Evolutionary conservation across 2,113 vertebrate species (phyloP), one percentile per base, ranked within the genome.

Genomic region (Plotosus lineatus): DNA sequence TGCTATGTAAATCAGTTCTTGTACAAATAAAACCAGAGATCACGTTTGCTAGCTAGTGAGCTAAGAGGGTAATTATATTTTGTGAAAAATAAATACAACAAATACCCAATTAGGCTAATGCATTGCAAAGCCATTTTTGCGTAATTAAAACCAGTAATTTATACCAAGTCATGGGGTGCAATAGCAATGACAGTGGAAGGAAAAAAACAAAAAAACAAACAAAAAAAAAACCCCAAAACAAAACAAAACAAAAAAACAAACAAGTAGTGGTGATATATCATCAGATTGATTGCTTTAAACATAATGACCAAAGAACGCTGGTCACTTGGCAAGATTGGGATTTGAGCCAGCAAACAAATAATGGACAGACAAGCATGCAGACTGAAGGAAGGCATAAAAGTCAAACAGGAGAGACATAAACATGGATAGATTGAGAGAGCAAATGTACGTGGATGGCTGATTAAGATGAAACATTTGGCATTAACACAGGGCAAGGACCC

Each of bases 391-490:
- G 48, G 71, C n/a, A 21, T 36, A 33, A 31, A 3, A 26, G 1
- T 21, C 28, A 75, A 38, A 56, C 19, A 21, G 6, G 10, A 55
- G 19, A 53, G 31, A 74, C 42, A 36, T 36, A 15, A 33, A 33
- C 38, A 23, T n/a, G n/a, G 46, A 55, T 19, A 65, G 4, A 12
- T 21, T 1, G 9, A 50, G 44, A 50, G 42, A 46, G 12, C 44
- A n/a, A 3, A 33, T 33, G n/a, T 7, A 77, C 10, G 48, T 31
- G 19, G 14, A 48, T 71, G 42, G 44, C n/a, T 71, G 44, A 48
- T 71, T 71, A 71, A 26, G 44, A 71, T 71, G n/a, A 28, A 71
- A 7, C 6, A 68, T 46, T 69, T 42, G 40, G 63, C 36, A 66
- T 11, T 65, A 33, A 38, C 1, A 38, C 15, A 66, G 33, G 26